These are phyloP conservation scores for Reinhardtius hippoglossoides DNA, from an alignment of 2,113 vertebrate genomes.

Conservation along the genomic window DNA sequence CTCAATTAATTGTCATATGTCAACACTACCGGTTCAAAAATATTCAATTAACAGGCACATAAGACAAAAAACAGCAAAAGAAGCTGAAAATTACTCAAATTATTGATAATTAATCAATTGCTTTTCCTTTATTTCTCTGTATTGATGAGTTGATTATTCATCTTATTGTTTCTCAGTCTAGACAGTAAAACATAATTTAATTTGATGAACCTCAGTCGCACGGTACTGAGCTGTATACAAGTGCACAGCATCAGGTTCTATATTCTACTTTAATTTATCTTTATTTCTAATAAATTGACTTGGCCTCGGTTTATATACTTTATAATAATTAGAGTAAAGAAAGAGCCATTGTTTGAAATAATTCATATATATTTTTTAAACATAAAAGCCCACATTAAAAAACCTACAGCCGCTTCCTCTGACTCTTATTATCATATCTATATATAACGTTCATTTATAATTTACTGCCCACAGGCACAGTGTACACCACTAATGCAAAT, in stretches of 20 bases:
- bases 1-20: neutral
- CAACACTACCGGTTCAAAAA: neutral
- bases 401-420: neutral
- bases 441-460: slow-evolving; percentile 53
- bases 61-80: too few species aligned
- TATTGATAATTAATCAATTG: too few species aligned
- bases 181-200: neutral
- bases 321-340: neutral
- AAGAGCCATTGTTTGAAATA: neutral
- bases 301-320: neutral
- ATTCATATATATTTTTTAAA: neutral
- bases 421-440: slow-evolving; percentile 42
- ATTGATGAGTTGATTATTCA: too few species aligned
- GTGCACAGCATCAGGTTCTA: neutral
- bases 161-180: neutral
- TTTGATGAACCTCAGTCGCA: neutral
- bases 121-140: too few species aligned
- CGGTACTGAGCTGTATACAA: neutral
- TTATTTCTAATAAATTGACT: neutral
- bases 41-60: neutral
- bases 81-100: too few species aligned
- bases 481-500: slow-evolving; percentile 18
- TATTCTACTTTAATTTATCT: neutral
- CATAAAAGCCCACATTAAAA: neutral
- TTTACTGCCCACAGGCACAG: slow-evolving; percentile 21